Evolutionary conservation across 2,113 vertebrate species (phyloP).

Genomic region (Hippocampus abdominalis): DNA sequence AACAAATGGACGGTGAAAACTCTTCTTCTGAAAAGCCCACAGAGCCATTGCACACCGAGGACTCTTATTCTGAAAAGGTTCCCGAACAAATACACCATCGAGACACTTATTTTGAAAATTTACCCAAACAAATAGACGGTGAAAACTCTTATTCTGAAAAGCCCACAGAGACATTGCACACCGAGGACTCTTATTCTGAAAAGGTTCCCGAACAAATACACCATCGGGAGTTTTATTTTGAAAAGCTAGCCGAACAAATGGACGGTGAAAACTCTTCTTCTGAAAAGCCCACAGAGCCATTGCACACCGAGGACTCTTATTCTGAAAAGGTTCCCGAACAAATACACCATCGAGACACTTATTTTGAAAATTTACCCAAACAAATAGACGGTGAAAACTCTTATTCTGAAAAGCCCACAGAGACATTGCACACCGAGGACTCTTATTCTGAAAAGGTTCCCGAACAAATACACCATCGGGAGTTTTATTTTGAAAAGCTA

Average conservation of each 20-base stretch:
- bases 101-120: no score
- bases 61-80: background rate
- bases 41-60: background rate
- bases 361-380: background rate
- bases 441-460: background rate
- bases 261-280: background rate
- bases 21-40: background rate
- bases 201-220: background rate
- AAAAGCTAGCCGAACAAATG: background rate
- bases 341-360: background rate
- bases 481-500: background rate
- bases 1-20: background rate
- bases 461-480: background rate
- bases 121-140: no score
- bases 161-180: no score
- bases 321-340: background rate
- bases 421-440: background rate
- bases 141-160: no score
- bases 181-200: background rate
- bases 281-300: background rate
- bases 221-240: background rate
- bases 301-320: background rate
- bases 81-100: background rate
- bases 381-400: background rate
- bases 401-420: constrained; percentile 3